Percentiles rank a stretch among this genome's conserved stretches.
Conservation (phyloP, 2,888 invertebrate genomes). For the Melieria crassipennis region DNA sequence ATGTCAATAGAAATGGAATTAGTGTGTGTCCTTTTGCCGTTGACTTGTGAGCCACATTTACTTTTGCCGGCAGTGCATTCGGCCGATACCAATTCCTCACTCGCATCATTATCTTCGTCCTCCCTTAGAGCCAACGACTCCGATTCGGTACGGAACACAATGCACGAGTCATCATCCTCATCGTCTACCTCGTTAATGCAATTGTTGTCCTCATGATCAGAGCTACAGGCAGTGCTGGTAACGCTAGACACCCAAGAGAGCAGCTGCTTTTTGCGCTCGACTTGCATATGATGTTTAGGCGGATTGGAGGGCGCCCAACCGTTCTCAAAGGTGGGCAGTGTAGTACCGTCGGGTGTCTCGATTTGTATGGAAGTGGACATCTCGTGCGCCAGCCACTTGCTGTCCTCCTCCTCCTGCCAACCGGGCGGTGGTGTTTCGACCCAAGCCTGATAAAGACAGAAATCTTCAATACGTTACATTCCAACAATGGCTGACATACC, state of each 20-base stretch:
- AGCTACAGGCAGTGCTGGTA: slow-evolving; percentile 52
- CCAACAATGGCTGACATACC: neutral
- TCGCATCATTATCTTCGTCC: slow-evolving; percentile 31
- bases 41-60: slow-evolving; percentile 20
- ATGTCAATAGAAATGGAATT: slow-evolving; percentile 57
- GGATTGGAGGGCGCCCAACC: neutral
- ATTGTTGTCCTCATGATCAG: slow-evolving; percentile 42
- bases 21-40: slow-evolving; percentile 26
- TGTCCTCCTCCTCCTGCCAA: slow-evolving; percentile 87
- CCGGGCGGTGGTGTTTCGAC: slow-evolving; percentile 88
- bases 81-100: slow-evolving; percentile 21
- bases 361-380: slow-evolving; percentile 64
- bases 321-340: slow-evolving; percentile 50
- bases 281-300: slow-evolving; percentile 37
- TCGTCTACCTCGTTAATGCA: slow-evolving; percentile 47
- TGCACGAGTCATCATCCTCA: slow-evolving; percentile 59
- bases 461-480: neutral
- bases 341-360: slow-evolving; percentile 62
- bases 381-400: slow-evolving; percentile 62
- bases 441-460: slow-evolving; percentile 78
- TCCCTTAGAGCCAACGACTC: slow-evolving; percentile 53
- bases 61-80: neutral
- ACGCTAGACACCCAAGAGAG: slow-evolving; percentile 57
- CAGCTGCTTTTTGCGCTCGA: slow-evolving; percentile 50
- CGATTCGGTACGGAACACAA: slow-evolving; percentile 62